Conservation (phyloP, 2,113 vertebrate species). For the Nothobranchius furzeri region DNA sequence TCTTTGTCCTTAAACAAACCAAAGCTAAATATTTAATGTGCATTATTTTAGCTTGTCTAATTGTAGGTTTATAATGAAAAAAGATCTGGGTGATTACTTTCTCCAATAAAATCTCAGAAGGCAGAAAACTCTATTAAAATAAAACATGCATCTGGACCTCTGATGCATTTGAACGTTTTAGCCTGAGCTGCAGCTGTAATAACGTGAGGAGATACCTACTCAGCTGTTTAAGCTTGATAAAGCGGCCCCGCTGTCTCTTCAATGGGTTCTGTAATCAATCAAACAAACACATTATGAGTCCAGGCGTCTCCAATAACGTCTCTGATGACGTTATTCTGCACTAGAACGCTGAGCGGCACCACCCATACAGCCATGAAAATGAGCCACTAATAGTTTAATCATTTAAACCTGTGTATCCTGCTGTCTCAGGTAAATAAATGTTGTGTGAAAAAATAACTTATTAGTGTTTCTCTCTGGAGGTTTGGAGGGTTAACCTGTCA, state of each 20-base stretch:
- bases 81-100: too few relatives aligned
- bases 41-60: too few relatives aligned
- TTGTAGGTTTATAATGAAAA: too few relatives aligned
- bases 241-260: conserved; percentile 83
- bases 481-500: too few relatives aligned
- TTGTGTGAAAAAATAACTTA: too few relatives aligned
- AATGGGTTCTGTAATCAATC: conserved; percentile 74
- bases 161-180: neutral
- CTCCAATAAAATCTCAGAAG: too few relatives aligned
- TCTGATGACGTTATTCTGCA: neutral
- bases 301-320: neutral
- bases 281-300: neutral
- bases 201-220: conserved; percentile 49
- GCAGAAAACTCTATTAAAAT: neutral
- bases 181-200: neutral
- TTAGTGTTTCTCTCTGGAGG: too few relatives aligned
- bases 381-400: conserved; percentile 2
- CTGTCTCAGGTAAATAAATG: neutral
- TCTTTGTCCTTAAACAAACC: too few relatives aligned
- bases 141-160: too few relatives aligned
- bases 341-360: neutral
- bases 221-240: conserved; percentile 76
- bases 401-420: conserved; percentile 7
- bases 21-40: too few relatives aligned
- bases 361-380: neutral